phyloP scores from a whole-genome alignment of 2,797 vertebrate species.

The Brachyalestes nurse region DNA sequence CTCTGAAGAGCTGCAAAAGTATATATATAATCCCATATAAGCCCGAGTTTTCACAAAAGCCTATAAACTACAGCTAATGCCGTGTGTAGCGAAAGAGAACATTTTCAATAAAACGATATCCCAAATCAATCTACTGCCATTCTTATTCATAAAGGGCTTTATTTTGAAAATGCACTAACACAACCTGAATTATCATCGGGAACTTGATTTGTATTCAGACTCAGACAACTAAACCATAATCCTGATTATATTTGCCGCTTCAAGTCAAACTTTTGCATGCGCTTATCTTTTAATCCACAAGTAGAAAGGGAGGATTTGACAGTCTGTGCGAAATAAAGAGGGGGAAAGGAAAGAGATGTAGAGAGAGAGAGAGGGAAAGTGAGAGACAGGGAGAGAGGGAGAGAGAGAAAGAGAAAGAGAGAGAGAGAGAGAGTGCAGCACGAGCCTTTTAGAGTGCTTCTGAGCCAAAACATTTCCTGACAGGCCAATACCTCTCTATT shows the following conservation, averaged over 20 bases:
- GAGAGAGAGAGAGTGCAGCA: constrained; percentile 24
- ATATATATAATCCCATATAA: constrained; percentile 42
- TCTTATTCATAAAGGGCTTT: constrained; percentile 46
- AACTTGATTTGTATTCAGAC: constrained; percentile 49
- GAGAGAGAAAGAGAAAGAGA: not conserved
- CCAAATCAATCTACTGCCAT: constrained; percentile 32
- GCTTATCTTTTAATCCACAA: constrained; percentile 52
- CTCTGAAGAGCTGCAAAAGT: constrained; percentile 41
- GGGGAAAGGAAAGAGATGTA: constrained; percentile 14
- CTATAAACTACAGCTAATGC: constrained; percentile 36
- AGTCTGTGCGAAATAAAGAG: constrained; percentile 27
- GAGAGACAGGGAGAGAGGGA: too few species aligned
- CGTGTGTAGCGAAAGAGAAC: constrained; percentile 37
- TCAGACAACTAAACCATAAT: constrained; percentile 46
- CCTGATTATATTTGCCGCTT: constrained; percentile 52
- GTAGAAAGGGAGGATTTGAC: constrained; percentile 45
- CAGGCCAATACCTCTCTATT: constrained; percentile 39
- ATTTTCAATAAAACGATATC: constrained; percentile 35
- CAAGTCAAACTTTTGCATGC: constrained; percentile 39
- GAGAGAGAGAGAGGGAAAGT: not conserved
- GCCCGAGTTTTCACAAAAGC: constrained; percentile 43
- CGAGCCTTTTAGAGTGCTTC: constrained; percentile 26
- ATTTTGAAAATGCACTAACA: constrained; percentile 17
- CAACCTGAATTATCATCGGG: constrained; percentile 41
- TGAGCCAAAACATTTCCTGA: constrained; percentile 39